These are phyloP conservation scores for Melitaea athalia DNA, from an alignment of 2,888 invertebrate species.

Conservation along the genomic window DNA sequence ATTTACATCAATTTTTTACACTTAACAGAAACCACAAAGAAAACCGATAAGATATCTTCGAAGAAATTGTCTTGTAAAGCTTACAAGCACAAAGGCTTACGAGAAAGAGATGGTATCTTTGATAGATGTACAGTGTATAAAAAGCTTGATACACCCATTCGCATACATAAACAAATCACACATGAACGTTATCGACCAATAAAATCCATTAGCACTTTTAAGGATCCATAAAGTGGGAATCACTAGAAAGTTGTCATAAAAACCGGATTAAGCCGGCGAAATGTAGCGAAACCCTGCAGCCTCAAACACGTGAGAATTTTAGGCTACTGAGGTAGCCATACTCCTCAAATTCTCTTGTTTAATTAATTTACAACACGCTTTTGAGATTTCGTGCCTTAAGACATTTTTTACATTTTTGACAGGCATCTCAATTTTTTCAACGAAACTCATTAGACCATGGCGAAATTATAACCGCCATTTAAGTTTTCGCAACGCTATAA, in stretches of 20 bases:
- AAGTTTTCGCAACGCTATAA: not conserved
- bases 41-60: conserved; percentile 13
- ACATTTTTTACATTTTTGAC: not conserved
- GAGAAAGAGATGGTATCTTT: conserved; percentile 13
- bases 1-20: not conserved
- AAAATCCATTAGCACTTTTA: conserved; percentile 73
- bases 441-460: no score
- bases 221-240: conserved; percentile 67
- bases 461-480: not conserved
- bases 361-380: conserved; percentile 5
- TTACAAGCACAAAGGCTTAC: conserved; percentile 8
- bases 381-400: conserved; percentile 5
- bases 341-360: conserved; percentile 15
- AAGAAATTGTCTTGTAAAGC: conserved; percentile 10
- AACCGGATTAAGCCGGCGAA: conserved; percentile 59
- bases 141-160: conserved; percentile 13
- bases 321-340: conserved; percentile 15
- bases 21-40: conserved; percentile 8
- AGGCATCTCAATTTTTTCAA: not conserved
- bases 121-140: conserved; percentile 17
- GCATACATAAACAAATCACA: conserved; percentile 35
- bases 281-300: conserved; percentile 53
- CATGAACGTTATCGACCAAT: conserved; percentile 45
- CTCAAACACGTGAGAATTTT: conserved; percentile 38
- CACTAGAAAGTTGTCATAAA: conserved; percentile 74